Evolutionary conservation across 2,888 invertebrate genomes (phyloP).

Genomic region (Phytoseiulus persimilis): DNA sequence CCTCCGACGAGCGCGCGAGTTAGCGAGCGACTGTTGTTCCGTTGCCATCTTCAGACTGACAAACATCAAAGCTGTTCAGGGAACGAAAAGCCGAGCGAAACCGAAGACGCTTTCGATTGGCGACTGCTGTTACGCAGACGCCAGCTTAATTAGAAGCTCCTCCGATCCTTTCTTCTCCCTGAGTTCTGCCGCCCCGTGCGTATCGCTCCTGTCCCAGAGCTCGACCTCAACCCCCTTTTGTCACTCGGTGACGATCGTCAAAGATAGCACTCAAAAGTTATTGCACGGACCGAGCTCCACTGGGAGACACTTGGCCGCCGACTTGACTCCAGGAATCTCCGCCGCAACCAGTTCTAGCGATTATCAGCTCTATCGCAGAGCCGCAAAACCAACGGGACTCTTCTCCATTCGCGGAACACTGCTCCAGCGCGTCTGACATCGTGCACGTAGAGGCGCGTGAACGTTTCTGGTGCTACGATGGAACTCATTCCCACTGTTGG

Average conservation of each 20-base stretch:
- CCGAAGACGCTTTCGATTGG: neutral
- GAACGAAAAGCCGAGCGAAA: neutral
- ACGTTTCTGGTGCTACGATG: neutral
- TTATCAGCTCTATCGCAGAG: no score
- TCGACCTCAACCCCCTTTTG: neutral
- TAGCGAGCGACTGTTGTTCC: neutral
- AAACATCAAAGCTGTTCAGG: neutral
- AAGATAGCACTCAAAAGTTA: no score
- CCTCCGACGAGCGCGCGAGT: neutral
- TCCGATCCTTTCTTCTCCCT: neutral
- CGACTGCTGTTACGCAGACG: neutral
- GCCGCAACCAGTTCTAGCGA: no score
- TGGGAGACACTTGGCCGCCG: no score
- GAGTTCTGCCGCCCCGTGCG: neutral
- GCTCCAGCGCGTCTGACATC: no score
- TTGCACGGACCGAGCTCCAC: no score
- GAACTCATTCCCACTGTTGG: neutral
- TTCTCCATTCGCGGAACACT: no score
- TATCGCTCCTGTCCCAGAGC: neutral
- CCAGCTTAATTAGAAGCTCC: neutral
- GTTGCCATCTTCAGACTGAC: neutral
- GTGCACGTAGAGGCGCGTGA: no score
- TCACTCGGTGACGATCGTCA: no score
- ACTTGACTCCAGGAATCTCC: no score
- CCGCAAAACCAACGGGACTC: no score